phyloP scores from a whole-genome alignment of 2,113 vertebrate genomes.

The Hemichromis elongatus region DNA sequence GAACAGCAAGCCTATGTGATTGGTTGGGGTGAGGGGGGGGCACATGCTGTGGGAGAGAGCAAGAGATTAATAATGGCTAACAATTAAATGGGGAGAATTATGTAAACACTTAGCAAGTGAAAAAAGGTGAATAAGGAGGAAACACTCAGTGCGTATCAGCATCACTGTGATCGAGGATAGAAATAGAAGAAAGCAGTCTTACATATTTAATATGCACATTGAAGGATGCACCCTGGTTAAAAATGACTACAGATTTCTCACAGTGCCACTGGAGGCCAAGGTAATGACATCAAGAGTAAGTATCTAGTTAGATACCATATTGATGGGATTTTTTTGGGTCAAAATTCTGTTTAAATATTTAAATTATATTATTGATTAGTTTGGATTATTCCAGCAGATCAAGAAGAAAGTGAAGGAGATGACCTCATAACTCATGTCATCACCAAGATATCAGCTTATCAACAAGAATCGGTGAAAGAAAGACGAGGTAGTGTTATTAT shows the following conservation, averaged over 20 bases:
- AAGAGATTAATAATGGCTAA: no score
- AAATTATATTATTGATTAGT: accelerated
- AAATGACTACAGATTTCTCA: background rate
- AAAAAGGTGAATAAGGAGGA: no score
- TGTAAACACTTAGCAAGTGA: no score
- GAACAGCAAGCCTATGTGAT: no score
- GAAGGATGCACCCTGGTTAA: background rate
- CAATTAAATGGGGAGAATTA: no score
- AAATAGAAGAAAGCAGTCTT: no score
- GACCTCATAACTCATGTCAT: background rate
- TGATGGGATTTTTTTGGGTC: accelerated
- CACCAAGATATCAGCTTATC: background rate
- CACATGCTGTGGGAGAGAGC: no score
- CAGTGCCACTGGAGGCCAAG: background rate
- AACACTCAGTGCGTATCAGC: no score
- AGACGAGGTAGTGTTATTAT: accelerated
- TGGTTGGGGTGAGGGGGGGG: no score
- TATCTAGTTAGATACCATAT: background rate
- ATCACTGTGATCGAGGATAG: no score
- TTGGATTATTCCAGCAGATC: background rate
- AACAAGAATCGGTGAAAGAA: accelerated
- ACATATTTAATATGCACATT: background rate
- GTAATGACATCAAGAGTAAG: background rate
- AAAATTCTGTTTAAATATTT: background rate
- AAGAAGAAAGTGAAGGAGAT: background rate